phyloP scores from a whole-genome alignment of 2,113 vertebrate species.

The Urocitellus parryii region DNA sequence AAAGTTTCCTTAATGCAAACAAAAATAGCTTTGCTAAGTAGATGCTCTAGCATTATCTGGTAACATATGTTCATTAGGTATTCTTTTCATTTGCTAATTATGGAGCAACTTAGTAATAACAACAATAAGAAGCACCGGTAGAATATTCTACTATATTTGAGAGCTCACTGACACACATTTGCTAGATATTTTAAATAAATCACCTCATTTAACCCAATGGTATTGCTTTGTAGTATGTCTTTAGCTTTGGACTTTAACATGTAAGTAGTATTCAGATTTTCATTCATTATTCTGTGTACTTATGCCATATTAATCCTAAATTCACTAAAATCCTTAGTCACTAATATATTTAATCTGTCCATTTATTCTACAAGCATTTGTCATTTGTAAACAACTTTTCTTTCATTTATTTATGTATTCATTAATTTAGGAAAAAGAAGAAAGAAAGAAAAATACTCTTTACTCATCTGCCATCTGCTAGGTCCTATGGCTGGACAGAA shows the following conservation, averaged over 20 bases:
- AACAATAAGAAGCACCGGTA: neutral
- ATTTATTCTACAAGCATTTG: neutral
- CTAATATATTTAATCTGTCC: neutral
- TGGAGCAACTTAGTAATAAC: neutral
- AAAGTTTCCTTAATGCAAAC: constrained; percentile 41
- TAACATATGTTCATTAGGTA: constrained; percentile 27
- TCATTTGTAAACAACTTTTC: neutral
- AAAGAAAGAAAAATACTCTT: neutral
- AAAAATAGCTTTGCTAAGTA: constrained; percentile 3
- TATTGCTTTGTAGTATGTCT: neutral
- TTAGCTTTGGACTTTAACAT: no score
- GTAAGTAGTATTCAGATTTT: no score
- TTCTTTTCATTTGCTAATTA: constrained; percentile 40
- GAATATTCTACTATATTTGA: neutral
- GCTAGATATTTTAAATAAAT: constrained; percentile 27
- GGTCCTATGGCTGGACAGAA: no score
- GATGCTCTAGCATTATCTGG: neutral
- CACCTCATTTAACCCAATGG: constrained; percentile 25
- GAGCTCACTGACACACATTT: neutral
- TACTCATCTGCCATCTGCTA: neutral
- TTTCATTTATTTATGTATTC: neutral
- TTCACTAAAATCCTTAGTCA: neutral
- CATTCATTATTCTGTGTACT: no score
- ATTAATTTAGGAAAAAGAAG: neutral
- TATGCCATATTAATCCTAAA: neutral